Evolutionary conservation across 2,888 invertebrate genomes (phyloP).

Genomic region (Drepana falcataria): DNA sequence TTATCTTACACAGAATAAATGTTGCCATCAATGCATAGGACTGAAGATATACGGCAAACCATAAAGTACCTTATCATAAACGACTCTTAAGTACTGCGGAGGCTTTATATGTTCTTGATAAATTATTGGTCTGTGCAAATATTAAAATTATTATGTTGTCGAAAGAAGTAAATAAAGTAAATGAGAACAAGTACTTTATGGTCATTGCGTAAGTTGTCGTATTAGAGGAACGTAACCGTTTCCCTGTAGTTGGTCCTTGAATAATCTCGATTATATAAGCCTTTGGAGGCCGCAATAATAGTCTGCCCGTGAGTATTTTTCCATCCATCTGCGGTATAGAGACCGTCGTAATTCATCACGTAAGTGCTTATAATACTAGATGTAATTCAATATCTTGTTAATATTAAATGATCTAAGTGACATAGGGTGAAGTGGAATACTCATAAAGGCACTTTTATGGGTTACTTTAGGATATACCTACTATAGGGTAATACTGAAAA

Average conservation of each 20-base stretch:
- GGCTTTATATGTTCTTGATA: no score
- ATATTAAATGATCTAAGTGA: slow-evolving; percentile 15
- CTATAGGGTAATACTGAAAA: slow-evolving; percentile 15
- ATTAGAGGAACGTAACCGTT: not conserved
- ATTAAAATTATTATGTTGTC: no score
- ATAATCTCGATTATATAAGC: not conserved
- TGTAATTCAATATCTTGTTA: slow-evolving; percentile 4
- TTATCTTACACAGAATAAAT: slow-evolving; percentile 5
- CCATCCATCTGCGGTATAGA: not conserved
- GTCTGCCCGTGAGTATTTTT: slow-evolving; percentile 1
- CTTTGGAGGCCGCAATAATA: not conserved
- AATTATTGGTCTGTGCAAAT: no score
- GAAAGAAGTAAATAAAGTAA: no score
- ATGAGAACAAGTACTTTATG: not conserved
- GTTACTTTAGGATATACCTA: slow-evolving; percentile 14
- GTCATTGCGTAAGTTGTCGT: not conserved
- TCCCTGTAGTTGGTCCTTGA: not conserved
- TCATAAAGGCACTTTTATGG: slow-evolving; percentile 24
- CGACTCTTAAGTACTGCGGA: no score
- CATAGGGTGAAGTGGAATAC: slow-evolving; percentile 14
- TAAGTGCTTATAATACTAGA: not conserved
- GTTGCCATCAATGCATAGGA: not conserved
- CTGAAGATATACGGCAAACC: not conserved
- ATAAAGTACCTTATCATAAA: not conserved
- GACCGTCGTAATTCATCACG: no score